Base-by-base conservation (phyloP, 2,113 vertebrate species). In the Urocolius indicus region DNA sequence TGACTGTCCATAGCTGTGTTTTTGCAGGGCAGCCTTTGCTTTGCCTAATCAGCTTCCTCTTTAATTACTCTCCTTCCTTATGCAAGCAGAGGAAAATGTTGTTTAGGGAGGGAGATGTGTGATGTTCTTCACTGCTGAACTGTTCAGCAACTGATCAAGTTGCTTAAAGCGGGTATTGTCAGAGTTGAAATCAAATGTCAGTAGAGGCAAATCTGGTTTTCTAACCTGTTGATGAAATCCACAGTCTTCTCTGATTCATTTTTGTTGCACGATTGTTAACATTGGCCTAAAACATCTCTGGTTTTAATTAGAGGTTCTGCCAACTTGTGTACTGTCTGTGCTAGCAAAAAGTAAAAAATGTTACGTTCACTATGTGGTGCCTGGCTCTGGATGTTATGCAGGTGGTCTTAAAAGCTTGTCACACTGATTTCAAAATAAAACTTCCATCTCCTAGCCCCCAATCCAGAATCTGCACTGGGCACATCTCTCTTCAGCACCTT, bases 331-430 rank as follows among this genome's bases (percentile, higher is more conserved):
- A 95, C 41, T 96, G 83, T 97, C 84, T 93, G 45, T 92, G 81
- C 92, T 96, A 81, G 94, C 95, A 94, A 95, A 80, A 85, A 97
- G 78, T 98, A 98, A 98, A 98, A 97, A 84, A 88, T 51, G 52
- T 43, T 87, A 86, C 94, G 86, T 84, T 92, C 43, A 78, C 5
- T 94, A 51, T 17, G 61, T 72, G 43, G 62, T 87, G 77, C 89
- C 58, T 85, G 83, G 24, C 57, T 89, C 3, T 8, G 78, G 11
- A 36, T 95, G 30, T 73, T 94, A 46, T 11, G 57, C 62, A 30
- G 7, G 34, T 46, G 27, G 41, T 89, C 73, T 72, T 67, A 52
- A 77, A 79, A 77, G 22, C 59, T 55, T 65, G 26, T 72, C 36
- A 11, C 24, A n/a, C 24, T 75, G 29, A 86, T 90, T 92, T 88